Conservation (phyloP, 2,888 invertebrate species). For the Pediacus dermestoides region DNA sequence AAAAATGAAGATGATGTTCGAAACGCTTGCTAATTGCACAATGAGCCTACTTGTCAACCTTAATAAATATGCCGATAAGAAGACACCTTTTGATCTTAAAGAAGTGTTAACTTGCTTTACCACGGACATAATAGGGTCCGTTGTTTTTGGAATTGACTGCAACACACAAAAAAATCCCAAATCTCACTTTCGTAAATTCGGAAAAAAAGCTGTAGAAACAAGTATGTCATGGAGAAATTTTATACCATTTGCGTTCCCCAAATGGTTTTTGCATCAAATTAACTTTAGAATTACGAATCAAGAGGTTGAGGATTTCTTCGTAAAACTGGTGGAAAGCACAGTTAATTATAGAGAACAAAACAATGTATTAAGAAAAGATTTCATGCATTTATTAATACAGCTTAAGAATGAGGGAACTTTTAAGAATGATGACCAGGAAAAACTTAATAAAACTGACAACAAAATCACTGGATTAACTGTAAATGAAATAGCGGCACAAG, state of each 20-base stretch:
- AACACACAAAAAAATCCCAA: conserved; percentile 53
- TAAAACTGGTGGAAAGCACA: conserved; percentile 46
- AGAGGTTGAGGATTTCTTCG: conserved; percentile 48
- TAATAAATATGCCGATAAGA: neutral
- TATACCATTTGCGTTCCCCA: neutral
- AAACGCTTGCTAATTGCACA: conserved; percentile 51
- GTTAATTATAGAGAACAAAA: conserved; percentile 50
- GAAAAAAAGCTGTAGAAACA: neutral
- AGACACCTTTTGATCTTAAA: conserved; percentile 38
- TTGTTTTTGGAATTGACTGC: conserved; percentile 57
- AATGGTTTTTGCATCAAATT: conserved; percentile 19
- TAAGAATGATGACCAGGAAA: conserved; percentile 33
- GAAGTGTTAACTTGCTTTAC: conserved; percentile 48
- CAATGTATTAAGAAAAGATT: conserved; percentile 52
- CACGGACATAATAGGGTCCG: conserved; percentile 56
- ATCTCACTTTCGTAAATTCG: conserved; percentile 46
- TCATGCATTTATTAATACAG: conserved; percentile 54
- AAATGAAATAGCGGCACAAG: conserved; percentile 23
- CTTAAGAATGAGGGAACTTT: conserved; percentile 44
- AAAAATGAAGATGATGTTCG: conserved; percentile 62
- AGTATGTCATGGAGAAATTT: neutral
- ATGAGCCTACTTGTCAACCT: conserved; percentile 5
- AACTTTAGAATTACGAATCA: conserved; percentile 27
- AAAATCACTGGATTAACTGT: conserved; percentile 7
- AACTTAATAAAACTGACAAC: conserved; percentile 14